phyloP scores from a whole-genome alignment of 2,113 vertebrate species.

The Xenopus laevis region DNA sequence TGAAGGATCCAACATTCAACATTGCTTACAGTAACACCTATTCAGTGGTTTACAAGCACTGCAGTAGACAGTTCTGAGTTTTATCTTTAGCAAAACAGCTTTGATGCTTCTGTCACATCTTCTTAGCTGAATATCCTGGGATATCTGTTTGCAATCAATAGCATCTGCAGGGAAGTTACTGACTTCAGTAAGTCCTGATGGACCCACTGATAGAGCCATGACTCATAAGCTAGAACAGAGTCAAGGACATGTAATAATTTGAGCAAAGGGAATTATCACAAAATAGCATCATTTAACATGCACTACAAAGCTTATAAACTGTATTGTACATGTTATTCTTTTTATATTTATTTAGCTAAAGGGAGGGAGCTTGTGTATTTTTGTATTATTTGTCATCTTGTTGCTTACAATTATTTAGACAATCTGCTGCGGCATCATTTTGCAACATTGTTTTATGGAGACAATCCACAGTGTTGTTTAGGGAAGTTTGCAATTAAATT shows the following conservation, averaged over 20 bases:
- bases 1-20: too few relatives aligned
- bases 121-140: slow-evolving; percentile 2
- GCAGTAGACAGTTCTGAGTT: neutral
- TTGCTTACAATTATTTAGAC: too few relatives aligned
- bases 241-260: slow-evolving; percentile 15
- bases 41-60: too few relatives aligned
- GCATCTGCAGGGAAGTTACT: slow-evolving; percentile 29
- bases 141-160: slow-evolving; percentile 19
- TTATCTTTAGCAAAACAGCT: slow-evolving; percentile 21
- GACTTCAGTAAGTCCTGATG: slow-evolving; percentile 10
- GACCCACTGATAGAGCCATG: slow-evolving; percentile 6
- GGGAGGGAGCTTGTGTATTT: too few relatives aligned
- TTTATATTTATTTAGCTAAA: too few relatives aligned
- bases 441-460: too few relatives aligned
- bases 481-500: too few relatives aligned
- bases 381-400: too few relatives aligned
- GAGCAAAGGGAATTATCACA: slow-evolving; percentile 7
- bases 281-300: slow-evolving; percentile 23
- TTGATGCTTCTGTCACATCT: neutral
- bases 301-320: neutral
- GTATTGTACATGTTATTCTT: neutral
- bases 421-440: too few relatives aligned
- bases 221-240: slow-evolving; percentile 1
- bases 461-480: too few relatives aligned
- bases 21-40: too few relatives aligned